Evolutionary conservation across 2,888 invertebrate species (phyloP).

Genomic region (Ornithoptera alexandrae): DNA sequence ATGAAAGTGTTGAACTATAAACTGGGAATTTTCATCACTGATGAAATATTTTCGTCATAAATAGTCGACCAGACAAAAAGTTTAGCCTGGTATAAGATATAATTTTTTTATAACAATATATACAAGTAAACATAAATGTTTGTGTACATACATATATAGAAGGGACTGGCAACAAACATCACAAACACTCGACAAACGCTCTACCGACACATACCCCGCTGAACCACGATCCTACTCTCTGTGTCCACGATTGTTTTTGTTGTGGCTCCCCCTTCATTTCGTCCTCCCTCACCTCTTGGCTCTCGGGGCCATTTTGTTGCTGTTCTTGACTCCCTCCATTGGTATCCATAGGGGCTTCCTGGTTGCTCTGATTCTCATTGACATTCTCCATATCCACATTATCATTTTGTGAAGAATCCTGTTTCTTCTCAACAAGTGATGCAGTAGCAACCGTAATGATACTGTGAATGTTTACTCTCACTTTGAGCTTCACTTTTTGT

Average conservation of each 20-base stretch:
- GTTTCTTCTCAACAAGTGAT: conserved; percentile 88
- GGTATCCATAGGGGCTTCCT: conserved; percentile 72
- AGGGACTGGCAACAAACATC: conserved; percentile 65
- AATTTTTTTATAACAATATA: background rate
- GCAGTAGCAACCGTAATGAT: conserved; percentile 94
- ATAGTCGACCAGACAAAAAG: background rate
- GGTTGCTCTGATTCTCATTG: conserved; percentile 63
- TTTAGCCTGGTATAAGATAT: background rate
- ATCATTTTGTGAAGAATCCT: conserved; percentile 66
- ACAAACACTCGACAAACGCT: conserved; percentile 60
- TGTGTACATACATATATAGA: background rate
- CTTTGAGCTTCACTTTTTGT: conserved; percentile 98
- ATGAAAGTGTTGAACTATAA: background rate
- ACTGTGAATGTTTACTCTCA: conserved; percentile 95
- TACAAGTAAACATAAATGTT: background rate
- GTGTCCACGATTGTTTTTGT: conserved; percentile 84
- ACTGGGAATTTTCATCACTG: too few species aligned
- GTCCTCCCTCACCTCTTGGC: conserved; percentile 77
- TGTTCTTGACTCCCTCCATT: conserved; percentile 73
- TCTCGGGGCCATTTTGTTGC: conserved; percentile 63
- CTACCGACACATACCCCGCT: conserved; percentile 84
- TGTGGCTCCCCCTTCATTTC: conserved; percentile 67
- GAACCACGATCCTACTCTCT: conserved; percentile 86
- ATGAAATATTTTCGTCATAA: background rate
- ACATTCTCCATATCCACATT: conserved; percentile 71